Evolutionary conservation across 2,888 invertebrate genomes (phyloP).

Genomic region (Lymantria dispar): DNA sequence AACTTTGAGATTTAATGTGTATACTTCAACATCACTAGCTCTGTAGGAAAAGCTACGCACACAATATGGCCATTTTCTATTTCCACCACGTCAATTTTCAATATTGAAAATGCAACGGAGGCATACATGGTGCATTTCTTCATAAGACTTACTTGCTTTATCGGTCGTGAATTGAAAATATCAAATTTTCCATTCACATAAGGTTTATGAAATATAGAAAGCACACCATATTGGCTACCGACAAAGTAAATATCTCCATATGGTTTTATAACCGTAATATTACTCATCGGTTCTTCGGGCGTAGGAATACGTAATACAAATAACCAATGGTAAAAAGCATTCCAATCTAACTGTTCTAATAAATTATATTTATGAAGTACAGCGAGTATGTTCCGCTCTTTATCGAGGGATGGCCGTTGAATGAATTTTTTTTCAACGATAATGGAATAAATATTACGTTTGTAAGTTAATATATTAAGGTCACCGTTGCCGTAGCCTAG

Average conservation of each 20-base stretch:
- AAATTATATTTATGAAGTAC: conserved; percentile 47
- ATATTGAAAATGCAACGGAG: conserved; percentile 52
- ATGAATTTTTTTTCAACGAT: conserved; percentile 23
- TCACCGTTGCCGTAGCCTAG: conserved; percentile 39
- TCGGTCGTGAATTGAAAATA: conserved; percentile 47
- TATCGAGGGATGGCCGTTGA: conserved; percentile 33
- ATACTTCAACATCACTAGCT: conserved; percentile 58
- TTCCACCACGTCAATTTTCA: conserved; percentile 60
- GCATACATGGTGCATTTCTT: conserved; percentile 54
- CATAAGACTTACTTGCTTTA: conserved; percentile 61
- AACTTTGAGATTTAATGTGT: conserved; percentile 26
- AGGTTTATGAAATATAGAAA: conserved; percentile 60
- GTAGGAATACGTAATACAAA: conserved; percentile 41
- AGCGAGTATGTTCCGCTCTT: conserved; percentile 41
- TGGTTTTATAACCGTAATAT: conserved; percentile 47
- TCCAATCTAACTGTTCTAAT: conserved; percentile 60
- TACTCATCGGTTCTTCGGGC: conserved; percentile 50
- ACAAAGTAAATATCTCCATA: conserved; percentile 65
- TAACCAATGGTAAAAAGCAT: conserved; percentile 58
- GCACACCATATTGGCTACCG: conserved; percentile 58
- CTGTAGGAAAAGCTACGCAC: conserved; percentile 65
- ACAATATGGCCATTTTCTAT: conserved; percentile 54
- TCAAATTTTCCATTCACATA: conserved; percentile 50
- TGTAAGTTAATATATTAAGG: conserved; percentile 48
- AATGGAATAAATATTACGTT: conserved; percentile 46